phyloP scores from a whole-genome alignment of 2,797 vertebrate species.

The Poeciliopsis turneri region DNA sequence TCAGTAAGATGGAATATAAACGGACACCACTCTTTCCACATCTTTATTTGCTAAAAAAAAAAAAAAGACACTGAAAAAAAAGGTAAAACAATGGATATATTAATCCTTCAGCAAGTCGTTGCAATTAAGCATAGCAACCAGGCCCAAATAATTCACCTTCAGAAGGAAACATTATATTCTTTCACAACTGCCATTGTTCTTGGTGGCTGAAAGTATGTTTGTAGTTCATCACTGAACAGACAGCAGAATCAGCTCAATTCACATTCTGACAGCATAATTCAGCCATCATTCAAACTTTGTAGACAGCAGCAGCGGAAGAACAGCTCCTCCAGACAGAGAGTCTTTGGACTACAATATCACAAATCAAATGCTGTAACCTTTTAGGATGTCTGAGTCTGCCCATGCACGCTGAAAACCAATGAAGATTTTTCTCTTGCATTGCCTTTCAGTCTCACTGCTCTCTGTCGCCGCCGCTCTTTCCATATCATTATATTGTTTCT shows the following conservation, averaged over 20 bases:
- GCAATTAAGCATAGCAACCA: neutral
- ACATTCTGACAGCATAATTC: conserved; percentile 74
- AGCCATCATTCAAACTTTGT: conserved; percentile 80
- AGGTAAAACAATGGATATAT: neutral
- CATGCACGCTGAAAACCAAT: conserved; percentile 75
- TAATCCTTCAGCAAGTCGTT: neutral
- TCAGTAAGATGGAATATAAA: neutral
- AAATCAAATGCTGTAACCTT: conserved; percentile 82
- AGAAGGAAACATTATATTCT: conserved; percentile 50
- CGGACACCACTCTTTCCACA: neutral
- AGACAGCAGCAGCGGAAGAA: conserved; percentile 75
- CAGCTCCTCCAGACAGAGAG: conserved; percentile 56
- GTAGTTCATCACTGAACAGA: conserved; percentile 78
- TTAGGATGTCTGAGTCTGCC: conserved; percentile 72
- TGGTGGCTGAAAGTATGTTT: conserved; percentile 67
- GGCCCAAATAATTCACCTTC: conserved; percentile 55
- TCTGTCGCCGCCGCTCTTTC: conserved; percentile 31
- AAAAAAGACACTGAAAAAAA: neutral
- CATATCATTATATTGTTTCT: conserved; percentile 20
- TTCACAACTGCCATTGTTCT: conserved; percentile 74
- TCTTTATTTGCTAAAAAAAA: neutral
- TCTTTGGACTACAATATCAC: conserved; percentile 73
- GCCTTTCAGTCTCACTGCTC: conserved; percentile 18
- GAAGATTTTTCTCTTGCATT: conserved; percentile 51
- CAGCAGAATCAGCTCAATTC: conserved; percentile 70